A percentile compares a stretch with the other conserved stretches of the same genome.
Conservation (phyloP, 2,888 invertebrate species). For the Alentia gelatinosa region DNA sequence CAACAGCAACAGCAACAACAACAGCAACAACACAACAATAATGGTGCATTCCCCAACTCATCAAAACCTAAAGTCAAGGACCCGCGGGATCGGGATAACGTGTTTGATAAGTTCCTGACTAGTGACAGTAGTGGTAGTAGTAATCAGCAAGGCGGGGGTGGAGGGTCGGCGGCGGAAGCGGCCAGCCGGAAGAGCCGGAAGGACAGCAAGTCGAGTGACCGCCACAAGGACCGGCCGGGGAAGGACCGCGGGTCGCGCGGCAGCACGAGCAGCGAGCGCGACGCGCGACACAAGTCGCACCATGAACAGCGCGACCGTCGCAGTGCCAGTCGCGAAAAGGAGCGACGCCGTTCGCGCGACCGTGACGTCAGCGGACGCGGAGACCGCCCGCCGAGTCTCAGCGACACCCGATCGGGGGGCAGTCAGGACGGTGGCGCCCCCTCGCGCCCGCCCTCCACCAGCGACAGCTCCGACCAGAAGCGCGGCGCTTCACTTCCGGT, state of each 20-base stretch:
- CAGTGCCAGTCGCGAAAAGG: constrained; percentile 6
- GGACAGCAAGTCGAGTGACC: constrained; percentile 22
- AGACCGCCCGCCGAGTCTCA: neutral
- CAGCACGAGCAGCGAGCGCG: constrained; percentile 4
- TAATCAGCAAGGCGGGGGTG: too few species aligned
- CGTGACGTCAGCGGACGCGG: neutral
- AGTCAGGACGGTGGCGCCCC: neutral
- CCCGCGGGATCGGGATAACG: constrained; percentile 48
- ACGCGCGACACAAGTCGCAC: neutral
- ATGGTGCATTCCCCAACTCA: neutral
- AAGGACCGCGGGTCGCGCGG: neutral
- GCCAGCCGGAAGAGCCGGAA: constrained; percentile 1
- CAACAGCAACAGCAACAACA: neutral
- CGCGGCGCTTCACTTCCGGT: neutral
- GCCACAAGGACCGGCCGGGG: neutral
- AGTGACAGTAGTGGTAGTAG: neutral
- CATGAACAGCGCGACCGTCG: neutral
- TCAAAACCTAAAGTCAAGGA: constrained; percentile 21
- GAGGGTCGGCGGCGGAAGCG: neutral
- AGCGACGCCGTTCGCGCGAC: neutral
- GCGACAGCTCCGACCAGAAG: neutral
- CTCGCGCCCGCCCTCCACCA: neutral
- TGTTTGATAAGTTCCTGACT: constrained; percentile 28
- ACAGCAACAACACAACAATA: neutral
- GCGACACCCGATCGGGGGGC: neutral